Evolutionary conservation across 2,888 invertebrate genomes (phyloP).

Genomic region (Leptura quadrifasciata): DNA sequence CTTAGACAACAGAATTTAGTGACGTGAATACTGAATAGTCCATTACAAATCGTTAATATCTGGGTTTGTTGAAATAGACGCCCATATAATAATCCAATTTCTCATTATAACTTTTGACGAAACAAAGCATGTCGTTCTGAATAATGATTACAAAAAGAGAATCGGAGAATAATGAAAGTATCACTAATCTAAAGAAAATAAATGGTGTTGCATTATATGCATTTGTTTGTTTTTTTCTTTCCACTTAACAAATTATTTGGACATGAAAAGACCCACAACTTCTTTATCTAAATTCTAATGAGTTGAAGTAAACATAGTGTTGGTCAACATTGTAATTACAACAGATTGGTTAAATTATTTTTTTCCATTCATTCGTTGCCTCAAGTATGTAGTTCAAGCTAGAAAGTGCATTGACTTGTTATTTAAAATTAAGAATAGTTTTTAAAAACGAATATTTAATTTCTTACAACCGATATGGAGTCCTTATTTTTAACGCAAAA

Average conservation of each 20-base stretch:
- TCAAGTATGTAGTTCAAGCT: background rate
- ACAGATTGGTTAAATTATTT: background rate
- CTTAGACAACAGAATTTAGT: too few relatives aligned
- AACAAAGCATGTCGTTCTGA: background rate
- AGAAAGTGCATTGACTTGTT: background rate
- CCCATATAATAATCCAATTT: background rate
- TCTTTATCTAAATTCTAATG: constrained; percentile 3
- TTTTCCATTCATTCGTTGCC: background rate
- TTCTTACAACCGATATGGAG: background rate
- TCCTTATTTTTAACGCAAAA: too few relatives aligned
- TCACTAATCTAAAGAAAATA: background rate
- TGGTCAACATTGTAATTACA: background rate
- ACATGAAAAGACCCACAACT: background rate
- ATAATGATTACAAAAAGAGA: background rate
- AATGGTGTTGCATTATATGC: background rate
- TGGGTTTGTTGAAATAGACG: background rate
- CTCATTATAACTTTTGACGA: too few relatives aligned
- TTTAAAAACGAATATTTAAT: background rate
- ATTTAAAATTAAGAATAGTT: background rate
- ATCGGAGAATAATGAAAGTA: background rate
- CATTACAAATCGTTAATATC: background rate
- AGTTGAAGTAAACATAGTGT: background rate
- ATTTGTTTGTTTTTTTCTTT: background rate
- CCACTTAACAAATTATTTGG: background rate
- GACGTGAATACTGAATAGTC: too few relatives aligned